A percentile compares a stretch with the other conserved stretches of the same genome.
Evolutionary conservation across 2,113 vertebrate species (phyloP).

Genomic region (Nannobrachium achirus): DNA sequence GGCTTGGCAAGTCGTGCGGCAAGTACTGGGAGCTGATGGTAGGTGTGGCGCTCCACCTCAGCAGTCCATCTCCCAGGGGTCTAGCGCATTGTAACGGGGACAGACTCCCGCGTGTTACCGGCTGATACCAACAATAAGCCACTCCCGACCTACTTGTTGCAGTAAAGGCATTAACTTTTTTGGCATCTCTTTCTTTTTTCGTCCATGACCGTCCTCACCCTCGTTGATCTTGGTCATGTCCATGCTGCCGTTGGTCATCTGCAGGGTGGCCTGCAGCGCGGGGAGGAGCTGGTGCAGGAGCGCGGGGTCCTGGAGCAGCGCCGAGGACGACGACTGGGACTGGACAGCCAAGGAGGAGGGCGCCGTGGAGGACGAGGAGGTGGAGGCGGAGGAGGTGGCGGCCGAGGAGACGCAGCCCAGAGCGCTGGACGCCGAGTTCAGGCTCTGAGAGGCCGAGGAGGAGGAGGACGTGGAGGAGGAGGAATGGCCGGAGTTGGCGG

Average conservation of each 20-base stretch:
- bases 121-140: too few species aligned
- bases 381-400: conserved; percentile 74
- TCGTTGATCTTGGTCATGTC: conserved; percentile 98
- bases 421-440: conserved; percentile 72
- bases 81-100: too few species aligned
- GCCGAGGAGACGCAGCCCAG: conserved; percentile 62
- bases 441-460: conserved; percentile 79
- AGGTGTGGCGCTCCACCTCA: too few species aligned
- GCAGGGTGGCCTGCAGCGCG: conserved; percentile 95
- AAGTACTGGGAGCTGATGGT: too few species aligned
- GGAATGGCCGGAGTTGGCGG: conserved; percentile 81
- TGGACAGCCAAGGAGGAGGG: conserved; percentile 88
- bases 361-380: conserved; percentile 82
- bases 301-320: conserved; percentile 96
- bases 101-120: too few species aligned
- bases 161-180: too few species aligned
- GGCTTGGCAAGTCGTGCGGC: too few species aligned
- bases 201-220: conserved; percentile 89
- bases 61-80: too few species aligned
- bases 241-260: conserved; percentile 96
- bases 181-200: too few species aligned
- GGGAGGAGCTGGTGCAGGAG: conserved; percentile 96
- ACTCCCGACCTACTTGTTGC: too few species aligned
- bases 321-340: conserved; percentile 85
- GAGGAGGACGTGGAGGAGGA: conserved; percentile 82